phyloP scores from a whole-genome alignment of 2,888 invertebrate genomes.

The Catocala sponsa region DNA sequence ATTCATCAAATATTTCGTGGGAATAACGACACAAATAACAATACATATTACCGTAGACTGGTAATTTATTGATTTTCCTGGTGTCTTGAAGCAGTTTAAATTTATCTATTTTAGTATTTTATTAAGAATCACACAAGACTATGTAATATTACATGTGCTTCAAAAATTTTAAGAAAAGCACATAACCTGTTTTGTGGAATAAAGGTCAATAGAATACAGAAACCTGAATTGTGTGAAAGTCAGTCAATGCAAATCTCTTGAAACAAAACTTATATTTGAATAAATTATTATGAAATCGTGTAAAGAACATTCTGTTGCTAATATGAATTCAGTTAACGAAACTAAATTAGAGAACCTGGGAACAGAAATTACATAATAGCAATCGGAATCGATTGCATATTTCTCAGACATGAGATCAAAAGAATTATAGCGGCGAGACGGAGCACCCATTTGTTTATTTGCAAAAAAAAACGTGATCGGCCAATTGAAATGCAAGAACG shows the following conservation, averaged over 20 bases:
- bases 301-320: background rate
- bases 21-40: conserved; percentile 30
- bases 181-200: conserved; percentile 20
- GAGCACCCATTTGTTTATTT: conserved; percentile 43
- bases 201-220: conserved; percentile 18
- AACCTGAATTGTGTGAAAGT: conserved; percentile 18
- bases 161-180: conserved; percentile 11
- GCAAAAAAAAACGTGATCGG: conserved; percentile 39
- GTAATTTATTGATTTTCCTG: conserved; percentile 42
- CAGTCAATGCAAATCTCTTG: conserved; percentile 1
- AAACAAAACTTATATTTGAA: conserved; percentile 11
- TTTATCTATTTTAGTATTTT: conserved; percentile 29
- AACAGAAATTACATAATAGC: conserved; percentile 19
- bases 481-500: conserved; percentile 49
- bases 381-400: conserved; percentile 31
- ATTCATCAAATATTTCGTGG: conserved; percentile 42
- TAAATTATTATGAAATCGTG: conserved; percentile 11
- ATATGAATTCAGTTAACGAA: background rate
- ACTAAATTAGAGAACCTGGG: conserved; percentile 4
- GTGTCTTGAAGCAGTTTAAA: conserved; percentile 16
- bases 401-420: conserved; percentile 43
- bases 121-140: conserved; percentile 25
- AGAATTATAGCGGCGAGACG: conserved; percentile 36
- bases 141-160: conserved; percentile 6
- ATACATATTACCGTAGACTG: conserved; percentile 32